phyloP scores from a whole-genome alignment of 1,140 invertebrate genomes.

The Trichonephila clavata region DNA sequence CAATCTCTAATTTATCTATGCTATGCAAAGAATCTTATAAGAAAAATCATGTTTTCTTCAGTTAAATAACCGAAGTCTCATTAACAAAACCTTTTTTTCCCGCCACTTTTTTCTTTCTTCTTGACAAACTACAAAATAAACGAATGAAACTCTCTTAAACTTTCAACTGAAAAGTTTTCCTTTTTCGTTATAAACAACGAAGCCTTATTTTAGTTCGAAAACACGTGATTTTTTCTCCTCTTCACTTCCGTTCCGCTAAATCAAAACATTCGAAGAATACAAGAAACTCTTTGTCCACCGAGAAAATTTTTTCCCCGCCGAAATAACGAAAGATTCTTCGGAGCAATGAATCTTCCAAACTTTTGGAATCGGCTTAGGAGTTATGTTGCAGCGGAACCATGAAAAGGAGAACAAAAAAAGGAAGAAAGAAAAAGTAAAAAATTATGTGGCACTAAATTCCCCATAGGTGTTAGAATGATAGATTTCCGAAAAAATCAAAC shows the following conservation, averaged over 20 bases:
- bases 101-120: neutral
- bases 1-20: conserved; percentile 33
- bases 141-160: neutral
- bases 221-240: conserved; percentile 13
- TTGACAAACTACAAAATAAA: conserved; percentile 15
- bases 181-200: conserved; percentile 31
- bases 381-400: neutral
- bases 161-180: neutral
- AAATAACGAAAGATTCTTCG: conserved; percentile 10
- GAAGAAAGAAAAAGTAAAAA: neutral
- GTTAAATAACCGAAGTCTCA: conserved; percentile 15
- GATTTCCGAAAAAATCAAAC: conserved; percentile 53
- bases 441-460: conserved; percentile 60
- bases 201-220: conserved; percentile 17
- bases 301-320: neutral
- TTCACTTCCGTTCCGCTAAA: conserved; percentile 55
- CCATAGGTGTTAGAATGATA: conserved; percentile 61
- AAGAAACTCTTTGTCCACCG: conserved; percentile 39
- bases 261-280: conserved; percentile 49
- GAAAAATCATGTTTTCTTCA: neutral
- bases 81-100: neutral
- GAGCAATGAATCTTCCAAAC: conserved; percentile 50
- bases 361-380: conserved; percentile 61
- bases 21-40: neutral
- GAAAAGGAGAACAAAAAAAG: neutral